These are phyloP conservation scores for silkworm (Bombyx mori) DNA, from an alignment of 1,140 invertebrate species.

Conservation along the genomic window DNA sequence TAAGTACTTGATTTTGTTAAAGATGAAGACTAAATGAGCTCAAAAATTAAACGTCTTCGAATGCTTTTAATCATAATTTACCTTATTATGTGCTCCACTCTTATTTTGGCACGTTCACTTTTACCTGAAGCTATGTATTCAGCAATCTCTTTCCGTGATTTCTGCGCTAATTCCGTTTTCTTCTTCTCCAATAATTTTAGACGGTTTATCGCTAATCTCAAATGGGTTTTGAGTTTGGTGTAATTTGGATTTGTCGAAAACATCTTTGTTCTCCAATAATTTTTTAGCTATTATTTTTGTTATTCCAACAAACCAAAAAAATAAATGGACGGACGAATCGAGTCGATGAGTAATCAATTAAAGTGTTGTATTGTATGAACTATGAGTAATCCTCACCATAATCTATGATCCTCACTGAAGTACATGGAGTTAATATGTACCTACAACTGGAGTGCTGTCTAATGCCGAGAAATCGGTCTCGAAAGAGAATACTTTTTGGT, in stretches of 20 bases:
- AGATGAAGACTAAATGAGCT: too few species aligned
- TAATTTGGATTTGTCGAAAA: constrained; percentile 92
- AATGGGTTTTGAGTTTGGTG: constrained; percentile 96
- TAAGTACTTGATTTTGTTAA: too few species aligned
- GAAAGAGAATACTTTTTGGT: too few species aligned
- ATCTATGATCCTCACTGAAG: too few species aligned
- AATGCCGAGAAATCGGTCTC: too few species aligned
- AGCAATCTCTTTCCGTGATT: constrained; percentile 97
- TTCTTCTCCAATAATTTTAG: constrained; percentile 98
- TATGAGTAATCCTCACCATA: too few species aligned
- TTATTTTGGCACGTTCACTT: constrained; percentile 93
- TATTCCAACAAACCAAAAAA: too few species aligned
- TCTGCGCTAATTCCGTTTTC: constrained; percentile 96
- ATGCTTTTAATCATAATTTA: constrained; percentile 25
- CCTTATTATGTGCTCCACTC: constrained; percentile 97
- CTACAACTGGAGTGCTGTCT: too few species aligned
- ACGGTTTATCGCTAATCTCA: constrained; percentile 92
- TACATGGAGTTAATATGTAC: too few species aligned
- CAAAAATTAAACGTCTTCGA: too few species aligned
- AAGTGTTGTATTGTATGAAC: constrained; percentile 1
- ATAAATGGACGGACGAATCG: too few species aligned
- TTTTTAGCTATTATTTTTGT: constrained; percentile 10
- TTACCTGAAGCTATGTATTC: constrained; percentile 94
- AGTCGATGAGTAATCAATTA: constrained; percentile 13
- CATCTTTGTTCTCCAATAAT: constrained; percentile 73